Percentiles rank a stretch among this genome's conserved stretches.
Conservation (phyloP, 2,113 vertebrate genomes). For the Vicugna pacos region DNA sequence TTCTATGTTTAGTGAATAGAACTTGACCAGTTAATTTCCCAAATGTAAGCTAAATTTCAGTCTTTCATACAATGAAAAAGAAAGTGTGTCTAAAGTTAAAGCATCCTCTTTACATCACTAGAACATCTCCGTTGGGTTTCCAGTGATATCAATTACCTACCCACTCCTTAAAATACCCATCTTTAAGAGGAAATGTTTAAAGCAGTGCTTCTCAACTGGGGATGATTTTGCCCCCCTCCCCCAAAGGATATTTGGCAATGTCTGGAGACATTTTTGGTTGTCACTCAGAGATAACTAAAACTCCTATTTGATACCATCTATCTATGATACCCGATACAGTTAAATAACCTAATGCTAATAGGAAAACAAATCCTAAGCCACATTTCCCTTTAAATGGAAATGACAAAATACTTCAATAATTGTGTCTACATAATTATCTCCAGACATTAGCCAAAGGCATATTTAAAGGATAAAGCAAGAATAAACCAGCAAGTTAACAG, state of each 20-base stretch:
- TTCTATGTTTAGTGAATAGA: conserved; percentile 52
- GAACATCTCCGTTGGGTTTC: conserved; percentile 1
- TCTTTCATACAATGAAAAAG: not conserved
- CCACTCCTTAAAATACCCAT: not conserved
- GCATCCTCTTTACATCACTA: not conserved
- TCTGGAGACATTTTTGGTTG: not conserved
- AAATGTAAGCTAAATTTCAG: conserved; percentile 48
- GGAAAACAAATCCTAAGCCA: conserved; percentile 47
- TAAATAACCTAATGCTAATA: conserved; percentile 60
- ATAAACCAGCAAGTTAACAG: conserved; percentile 6
- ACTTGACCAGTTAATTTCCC: conserved; percentile 24
- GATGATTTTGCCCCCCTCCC: not conserved
- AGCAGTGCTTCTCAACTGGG: not conserved
- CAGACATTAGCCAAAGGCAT: conserved; percentile 17
- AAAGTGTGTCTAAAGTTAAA: conserved; percentile 21
- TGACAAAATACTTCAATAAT: not conserved
- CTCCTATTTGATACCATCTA: conserved; percentile 13
- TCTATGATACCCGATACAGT: not conserved
- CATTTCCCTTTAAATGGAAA: not conserved
- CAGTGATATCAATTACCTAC: not conserved
- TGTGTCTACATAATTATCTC: not conserved
- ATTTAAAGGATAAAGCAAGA: not conserved
- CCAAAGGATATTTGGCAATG: not conserved
- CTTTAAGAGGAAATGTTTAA: conserved; percentile 47
- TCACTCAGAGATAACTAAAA: not conserved